Evolutionary conservation across 2,113 vertebrate species (phyloP).

Genomic region (Rhabdornis inornatus): DNA sequence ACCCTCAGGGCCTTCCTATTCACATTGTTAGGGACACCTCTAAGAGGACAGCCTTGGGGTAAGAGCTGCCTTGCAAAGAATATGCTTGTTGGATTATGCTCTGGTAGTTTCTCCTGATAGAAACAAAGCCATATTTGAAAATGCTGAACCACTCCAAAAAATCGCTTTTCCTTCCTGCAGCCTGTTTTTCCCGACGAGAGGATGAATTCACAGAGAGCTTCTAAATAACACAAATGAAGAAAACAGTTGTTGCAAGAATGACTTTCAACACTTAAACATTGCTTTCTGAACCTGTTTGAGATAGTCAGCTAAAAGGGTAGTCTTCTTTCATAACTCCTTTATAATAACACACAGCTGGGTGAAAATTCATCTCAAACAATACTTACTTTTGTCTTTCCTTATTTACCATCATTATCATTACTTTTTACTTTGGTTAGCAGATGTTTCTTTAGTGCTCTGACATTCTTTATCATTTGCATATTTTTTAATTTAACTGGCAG

Average conservation of each 20-base stretch:
- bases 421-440: constrained; percentile 74
- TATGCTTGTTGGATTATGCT: not conserved
- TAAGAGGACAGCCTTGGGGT: not conserved
- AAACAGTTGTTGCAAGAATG: not conserved
- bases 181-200: not conserved
- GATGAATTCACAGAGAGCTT: not conserved
- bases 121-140: not conserved
- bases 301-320: not conserved
- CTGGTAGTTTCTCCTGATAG: not conserved
- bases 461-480: constrained; percentile 75
- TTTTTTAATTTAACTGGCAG: constrained; percentile 72
- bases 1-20: not conserved
- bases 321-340: constrained; percentile 15
- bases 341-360: constrained; percentile 48
- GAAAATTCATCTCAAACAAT: constrained; percentile 59
- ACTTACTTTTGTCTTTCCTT: constrained; percentile 64
- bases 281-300: not conserved
- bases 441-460: constrained; percentile 74
- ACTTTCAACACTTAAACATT: not conserved
- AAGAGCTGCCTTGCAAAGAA: not conserved
- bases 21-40: not conserved
- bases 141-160: not conserved
- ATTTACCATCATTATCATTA: constrained; percentile 69
- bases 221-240: not conserved
- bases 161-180: not conserved